Evolutionary conservation across 2,797 vertebrate genomes (phyloP), one percentile per base, ranked within the genome.

Genomic region (Protosalanx chinensis): DNA sequence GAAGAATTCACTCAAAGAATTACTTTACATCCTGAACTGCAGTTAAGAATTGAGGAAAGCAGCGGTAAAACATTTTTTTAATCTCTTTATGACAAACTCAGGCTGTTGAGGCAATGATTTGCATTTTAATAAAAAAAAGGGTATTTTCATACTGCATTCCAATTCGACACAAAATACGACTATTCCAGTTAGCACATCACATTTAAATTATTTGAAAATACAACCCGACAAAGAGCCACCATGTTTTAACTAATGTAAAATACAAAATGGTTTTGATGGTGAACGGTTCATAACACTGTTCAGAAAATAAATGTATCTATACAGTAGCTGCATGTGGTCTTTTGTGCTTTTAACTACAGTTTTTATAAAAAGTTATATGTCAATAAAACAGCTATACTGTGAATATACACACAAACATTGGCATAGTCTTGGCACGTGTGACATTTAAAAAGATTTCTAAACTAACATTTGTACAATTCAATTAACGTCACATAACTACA

Each of bases 281-380:
- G 57, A 66, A 58, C 27, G 41, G 66, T 30, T 32, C 20, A 35
- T 53, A 60, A 35, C 32, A 70, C n/a, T 72, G 49, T 32, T 64
- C 4, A 35, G 51, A 56, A 46, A 57, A 74, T 64, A 12, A 67
- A 69, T 56, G 67, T 18, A 63, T 65, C 61, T 2, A 23, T 29
- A 60, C 12, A 46, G 79, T 3, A 5, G 71, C 64, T 75, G 68
- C 59, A 65, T 16, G 3, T 63, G 27, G 30, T 65, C 74, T 12
- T 68, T 57, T 3, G 67, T 82, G 60, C 30, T 4, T 71, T 82
- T 8, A 67, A 79, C 67, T 27, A 74, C 33, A 51, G 23, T 3
- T 4, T 18, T 66, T 5, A 35, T 68, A 70, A 49, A 13, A 58
- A 15, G 30, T 67, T 33, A 41, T 6, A 68, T 37, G n/a, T 70